These are phyloP conservation scores for Myotis pilosus DNA, from an alignment of 2,797 vertebrate species.

Conservation along the genomic window DNA sequence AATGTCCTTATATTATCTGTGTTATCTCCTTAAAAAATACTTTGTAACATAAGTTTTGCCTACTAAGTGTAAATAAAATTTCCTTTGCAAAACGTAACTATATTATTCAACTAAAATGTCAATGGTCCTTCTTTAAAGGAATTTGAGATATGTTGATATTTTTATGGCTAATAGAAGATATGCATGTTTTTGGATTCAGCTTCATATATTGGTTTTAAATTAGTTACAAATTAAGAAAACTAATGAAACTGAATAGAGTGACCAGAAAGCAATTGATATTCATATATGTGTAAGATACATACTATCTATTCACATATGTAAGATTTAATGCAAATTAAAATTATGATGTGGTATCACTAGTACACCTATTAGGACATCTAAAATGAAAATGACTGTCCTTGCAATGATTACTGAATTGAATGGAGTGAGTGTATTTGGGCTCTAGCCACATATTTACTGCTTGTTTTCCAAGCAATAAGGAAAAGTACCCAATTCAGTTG, in stretches of 20 bases:
- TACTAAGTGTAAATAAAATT: constrained; percentile 27
- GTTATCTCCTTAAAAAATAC: not conserved
- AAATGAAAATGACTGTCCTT: not conserved
- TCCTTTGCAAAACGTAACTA: constrained; percentile 11
- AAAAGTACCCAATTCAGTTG: not conserved
- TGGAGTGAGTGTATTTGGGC: not conserved
- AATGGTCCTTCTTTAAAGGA: not conserved
- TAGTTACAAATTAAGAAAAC: constrained; percentile 16
- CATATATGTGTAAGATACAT: not conserved
- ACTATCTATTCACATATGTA: not conserved
- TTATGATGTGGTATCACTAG: not conserved
- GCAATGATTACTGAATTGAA: not conserved
- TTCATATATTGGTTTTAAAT: not conserved
- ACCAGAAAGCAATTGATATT: not conserved
- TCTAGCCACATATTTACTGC: not conserved
- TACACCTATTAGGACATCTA: not conserved
- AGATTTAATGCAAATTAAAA: not conserved
- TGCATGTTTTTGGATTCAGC: not conserved
- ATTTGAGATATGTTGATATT: constrained; percentile 32
- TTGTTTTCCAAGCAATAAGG: not conserved
- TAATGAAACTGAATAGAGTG: not conserved
- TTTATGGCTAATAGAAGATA: constrained; percentile 9
- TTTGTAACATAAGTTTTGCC: not conserved
- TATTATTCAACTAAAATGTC: constrained; percentile 25
- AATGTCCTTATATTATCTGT: not conserved